phyloP scores from a whole-genome alignment of 1,140 invertebrate genomes.

The Rhagoletis pomonella region DNA sequence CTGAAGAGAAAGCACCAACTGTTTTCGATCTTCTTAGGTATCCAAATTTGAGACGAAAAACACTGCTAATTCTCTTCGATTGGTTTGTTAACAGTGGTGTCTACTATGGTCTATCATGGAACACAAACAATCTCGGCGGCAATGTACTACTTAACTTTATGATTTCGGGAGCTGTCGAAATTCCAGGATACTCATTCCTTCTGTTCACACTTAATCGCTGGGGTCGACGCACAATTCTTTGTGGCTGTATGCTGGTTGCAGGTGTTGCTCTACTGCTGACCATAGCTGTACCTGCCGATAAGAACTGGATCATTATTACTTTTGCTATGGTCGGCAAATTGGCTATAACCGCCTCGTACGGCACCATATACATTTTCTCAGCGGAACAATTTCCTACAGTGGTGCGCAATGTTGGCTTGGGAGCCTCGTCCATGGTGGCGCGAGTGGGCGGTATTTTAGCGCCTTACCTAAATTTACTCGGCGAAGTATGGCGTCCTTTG shows the following conservation, averaged over 20 bases:
- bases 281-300: conserved; percentile 77
- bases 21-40: conserved; percentile 83
- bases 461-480: conserved; percentile 82
- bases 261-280: conserved; percentile 79
- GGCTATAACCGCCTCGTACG: conserved; percentile 87
- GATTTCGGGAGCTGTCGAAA: conserved; percentile 85
- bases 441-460: conserved; percentile 86
- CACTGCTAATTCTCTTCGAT: conserved; percentile 85
- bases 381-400: conserved; percentile 90
- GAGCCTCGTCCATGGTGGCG: conserved; percentile 85
- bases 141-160: conserved; percentile 87
- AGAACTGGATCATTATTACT: conserved; percentile 79
- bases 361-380: conserved; percentile 87
- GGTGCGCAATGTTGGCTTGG: conserved; percentile 86
- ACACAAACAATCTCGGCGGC: conserved; percentile 84
- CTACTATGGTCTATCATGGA: conserved; percentile 89
- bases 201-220: conserved; percentile 83
- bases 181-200: conserved; percentile 83
- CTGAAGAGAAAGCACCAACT: conserved; percentile 69
- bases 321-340: conserved; percentile 89
- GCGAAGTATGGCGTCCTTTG: conserved; percentile 81
- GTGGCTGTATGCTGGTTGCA: conserved; percentile 82
- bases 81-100: conserved; percentile 88
- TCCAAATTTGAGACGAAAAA: conserved; percentile 82
- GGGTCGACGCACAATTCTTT: conserved; percentile 82